Evolutionary conservation across 2,888 invertebrate species (phyloP).

Genomic region (Amphipoea oculea): DNA sequence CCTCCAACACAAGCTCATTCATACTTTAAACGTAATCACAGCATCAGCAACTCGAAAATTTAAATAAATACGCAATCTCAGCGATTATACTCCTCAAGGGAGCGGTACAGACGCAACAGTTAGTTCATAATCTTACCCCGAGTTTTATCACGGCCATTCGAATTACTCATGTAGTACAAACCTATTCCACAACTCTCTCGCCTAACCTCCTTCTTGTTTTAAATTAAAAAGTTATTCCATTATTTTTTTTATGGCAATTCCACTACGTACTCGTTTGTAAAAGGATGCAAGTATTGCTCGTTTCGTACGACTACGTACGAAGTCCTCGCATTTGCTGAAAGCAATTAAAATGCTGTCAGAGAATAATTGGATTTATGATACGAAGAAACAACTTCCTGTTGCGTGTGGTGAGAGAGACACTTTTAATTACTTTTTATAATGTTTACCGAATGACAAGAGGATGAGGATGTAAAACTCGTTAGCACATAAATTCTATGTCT

Average conservation of each 20-base stretch:
- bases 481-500: slow-evolving; percentile 48
- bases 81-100: slow-evolving; percentile 64
- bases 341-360: slow-evolving; percentile 70
- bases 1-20: slow-evolving; percentile 34
- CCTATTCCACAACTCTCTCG: slow-evolving; percentile 41
- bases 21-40: slow-evolving; percentile 65
- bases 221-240: slow-evolving; percentile 21
- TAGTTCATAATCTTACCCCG: slow-evolving; percentile 77
- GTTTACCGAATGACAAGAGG: slow-evolving; percentile 32
- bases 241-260: slow-evolving; percentile 30
- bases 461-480: slow-evolving; percentile 39
- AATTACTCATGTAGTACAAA: slow-evolving; percentile 61
- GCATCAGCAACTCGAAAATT: slow-evolving; percentile 69
- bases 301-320: slow-evolving; percentile 10
- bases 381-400: slow-evolving; percentile 51
- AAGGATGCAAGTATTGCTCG: slow-evolving; percentile 24
- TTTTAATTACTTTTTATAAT: slow-evolving; percentile 56
- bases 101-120: slow-evolving; percentile 80
- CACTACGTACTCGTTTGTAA: neutral
- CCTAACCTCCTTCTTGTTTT: slow-evolving; percentile 6
- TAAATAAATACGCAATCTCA: slow-evolving; percentile 77
- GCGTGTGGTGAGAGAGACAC: slow-evolving; percentile 32
- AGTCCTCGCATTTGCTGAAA: slow-evolving; percentile 54
- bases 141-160: slow-evolving; percentile 66
- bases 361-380: slow-evolving; percentile 67